Evolutionary conservation across 1,140 invertebrate genomes (phyloP).

Genomic region (Scaptodrosophila lebanonensis): DNA sequence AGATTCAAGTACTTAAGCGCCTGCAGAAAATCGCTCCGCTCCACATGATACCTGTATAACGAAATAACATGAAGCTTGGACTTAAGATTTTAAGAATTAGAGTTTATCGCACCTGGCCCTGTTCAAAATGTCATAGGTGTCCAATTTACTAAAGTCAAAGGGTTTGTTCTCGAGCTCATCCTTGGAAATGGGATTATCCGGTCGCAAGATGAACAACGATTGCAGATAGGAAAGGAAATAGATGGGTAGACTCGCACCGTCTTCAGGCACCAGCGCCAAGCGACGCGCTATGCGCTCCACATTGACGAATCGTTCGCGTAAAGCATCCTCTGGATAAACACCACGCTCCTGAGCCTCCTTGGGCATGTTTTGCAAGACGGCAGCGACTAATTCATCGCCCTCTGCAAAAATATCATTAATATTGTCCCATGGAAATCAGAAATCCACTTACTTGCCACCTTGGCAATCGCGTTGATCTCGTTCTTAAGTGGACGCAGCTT

Average conservation of each 20-base stretch:
- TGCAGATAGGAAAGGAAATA: slow-evolving; percentile 94
- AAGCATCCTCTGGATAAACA: slow-evolving; percentile 89
- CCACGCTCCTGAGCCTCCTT: slow-evolving; percentile 86
- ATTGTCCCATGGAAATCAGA: neutral
- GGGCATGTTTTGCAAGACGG: slow-evolving; percentile 87
- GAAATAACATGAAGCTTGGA: neutral
- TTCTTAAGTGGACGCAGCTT: slow-evolving; percentile 85
- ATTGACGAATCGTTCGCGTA: slow-evolving; percentile 90
- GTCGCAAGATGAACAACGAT: slow-evolving; percentile 83
- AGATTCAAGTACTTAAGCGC: slow-evolving; percentile 94
- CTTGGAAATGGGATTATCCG: slow-evolving; percentile 82
- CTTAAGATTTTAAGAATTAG: neutral
- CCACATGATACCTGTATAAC: slow-evolving; percentile 86
- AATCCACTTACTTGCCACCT: slow-evolving; percentile 81
- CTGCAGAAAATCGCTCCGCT: slow-evolving; percentile 89
- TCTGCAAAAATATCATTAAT: slow-evolving; percentile 43
- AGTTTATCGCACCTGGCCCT: slow-evolving; percentile 84
- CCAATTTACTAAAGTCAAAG: slow-evolving; percentile 83
- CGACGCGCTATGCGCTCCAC: slow-evolving; percentile 84
- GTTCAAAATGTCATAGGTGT: slow-evolving; percentile 92
- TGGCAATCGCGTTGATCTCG: slow-evolving; percentile 84
- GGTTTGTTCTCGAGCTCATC: slow-evolving; percentile 84
- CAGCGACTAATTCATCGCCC: slow-evolving; percentile 84
- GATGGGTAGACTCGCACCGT: slow-evolving; percentile 86
- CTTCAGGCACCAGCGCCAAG: slow-evolving; percentile 90